Evolutionary conservation across 1,140 invertebrate genomes (phyloP), one percentile per base, ranked within the genome.

Genomic region (Andrena cerasifolii): DNA sequence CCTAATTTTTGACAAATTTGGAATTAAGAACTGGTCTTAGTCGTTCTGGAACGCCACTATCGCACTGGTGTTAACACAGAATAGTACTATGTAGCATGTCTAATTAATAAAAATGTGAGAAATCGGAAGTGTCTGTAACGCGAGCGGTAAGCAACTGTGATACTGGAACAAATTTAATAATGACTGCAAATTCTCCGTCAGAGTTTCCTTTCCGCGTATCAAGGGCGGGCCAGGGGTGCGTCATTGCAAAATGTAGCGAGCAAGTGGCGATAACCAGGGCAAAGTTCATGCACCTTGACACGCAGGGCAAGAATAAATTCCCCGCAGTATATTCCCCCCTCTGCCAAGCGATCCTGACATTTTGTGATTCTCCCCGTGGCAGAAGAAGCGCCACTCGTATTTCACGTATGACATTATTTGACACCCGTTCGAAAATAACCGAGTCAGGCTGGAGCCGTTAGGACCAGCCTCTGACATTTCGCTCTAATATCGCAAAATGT

Each of bases 401-500:
- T 67, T 47, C 28, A n/a, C 10, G 28, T 2, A n/a, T 75, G 72
- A 75, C 62, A 75, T 67, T 75, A 67, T 56, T 75, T 47, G 72
- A 45, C 51, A 40, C n/a, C 36, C 31, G n/a, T 31, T 28, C 49
- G 21, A 36, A 56, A 67, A 67, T 67, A 67, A 75, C 62, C n/a
- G 62, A 45, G 24, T 33, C 61, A 10, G n/a, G 49, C 26, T 24
- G 40, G 4, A 31, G 8, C 36, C n/a, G 7, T 36, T 6, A 12
- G 2, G 0, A 14, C n/a, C 6, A 45, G 28, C 62, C n/a, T 4
- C 12, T 56, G 72, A 75, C 72, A 75, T 75, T 75, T 67, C 28
- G 5, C 16, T 18, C 14, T 26, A 56, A 75, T 36, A 59, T 16
- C 31, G 58, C 10, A 6, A 2, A 16, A 47, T 54, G n/a, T 26